Percentiles rank a stretch among this genome's conserved stretches.
These are phyloP conservation scores for Chelidonichthys spinosus DNA, from an alignment of 2,797 vertebrate genomes.

Conservation along the genomic window DNA sequence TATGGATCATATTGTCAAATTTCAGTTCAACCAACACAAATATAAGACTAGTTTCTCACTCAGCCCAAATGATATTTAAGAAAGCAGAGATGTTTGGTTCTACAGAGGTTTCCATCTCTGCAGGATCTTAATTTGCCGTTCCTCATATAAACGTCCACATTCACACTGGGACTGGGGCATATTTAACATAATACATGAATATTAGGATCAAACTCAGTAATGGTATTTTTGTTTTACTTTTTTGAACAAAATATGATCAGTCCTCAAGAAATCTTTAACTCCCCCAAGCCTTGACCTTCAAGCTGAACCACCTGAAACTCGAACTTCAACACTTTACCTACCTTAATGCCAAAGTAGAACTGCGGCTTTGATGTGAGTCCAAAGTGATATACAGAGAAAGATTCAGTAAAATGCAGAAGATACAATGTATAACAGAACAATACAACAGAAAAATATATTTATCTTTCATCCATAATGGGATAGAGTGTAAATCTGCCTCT, in stretches of 20 bases:
- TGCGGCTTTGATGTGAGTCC: background rate
- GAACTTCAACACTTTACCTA: too few relatives aligned
- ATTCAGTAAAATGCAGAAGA: background rate
- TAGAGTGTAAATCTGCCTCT: background rate
- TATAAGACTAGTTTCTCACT: background rate
- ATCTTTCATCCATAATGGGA: background rate
- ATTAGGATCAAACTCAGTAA: too few relatives aligned
- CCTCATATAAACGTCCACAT: background rate
- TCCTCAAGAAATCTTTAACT: background rate
- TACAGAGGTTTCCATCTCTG: background rate
- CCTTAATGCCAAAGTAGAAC: too few relatives aligned
- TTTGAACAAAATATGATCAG: background rate
- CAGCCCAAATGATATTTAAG: background rate
- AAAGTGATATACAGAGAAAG: background rate
- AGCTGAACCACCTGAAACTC: background rate
- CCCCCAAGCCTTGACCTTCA: background rate
- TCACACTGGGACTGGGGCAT: background rate
- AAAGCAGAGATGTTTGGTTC: background rate
- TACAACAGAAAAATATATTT: too few relatives aligned
- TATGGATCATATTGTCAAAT: background rate
- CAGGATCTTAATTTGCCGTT: background rate
- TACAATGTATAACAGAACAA: too few relatives aligned
- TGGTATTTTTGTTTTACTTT: background rate
- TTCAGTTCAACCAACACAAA: background rate
- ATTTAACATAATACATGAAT: too few relatives aligned